A percentile compares a stretch with the other conserved stretches of the same genome.
phyloP scores from a whole-genome alignment of 2,888 invertebrate species.

The Apeira syringaria region DNA sequence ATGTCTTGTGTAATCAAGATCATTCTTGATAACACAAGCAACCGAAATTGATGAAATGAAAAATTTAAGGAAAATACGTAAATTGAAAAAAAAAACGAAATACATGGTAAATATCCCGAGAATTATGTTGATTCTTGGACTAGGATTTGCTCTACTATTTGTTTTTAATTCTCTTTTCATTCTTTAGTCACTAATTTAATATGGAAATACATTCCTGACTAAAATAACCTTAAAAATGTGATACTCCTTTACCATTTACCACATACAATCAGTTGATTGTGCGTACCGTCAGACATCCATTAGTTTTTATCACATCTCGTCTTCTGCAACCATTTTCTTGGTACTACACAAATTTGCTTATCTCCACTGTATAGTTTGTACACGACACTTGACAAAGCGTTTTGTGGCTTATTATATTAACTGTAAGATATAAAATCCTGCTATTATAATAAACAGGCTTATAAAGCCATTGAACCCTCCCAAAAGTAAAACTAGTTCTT shows the following conservation, averaged over 20 bases:
- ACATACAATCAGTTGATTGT: slow-evolving; percentile 4
- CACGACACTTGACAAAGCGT: slow-evolving; percentile 20
- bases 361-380: slow-evolving; percentile 30
- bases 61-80: too few relatives aligned
- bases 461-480: slow-evolving; percentile 64
- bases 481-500: slow-evolving; percentile 70
- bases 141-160: slow-evolving; percentile 48
- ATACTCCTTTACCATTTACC: slow-evolving; percentile 1
- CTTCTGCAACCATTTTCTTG: slow-evolving; percentile 23
- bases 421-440: slow-evolving; percentile 21
- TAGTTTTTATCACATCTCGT: slow-evolving; percentile 23
- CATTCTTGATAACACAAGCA: too few relatives aligned
- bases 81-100: too few relatives aligned
- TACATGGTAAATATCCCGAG: too few relatives aligned
- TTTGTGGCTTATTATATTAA: slow-evolving; percentile 30
- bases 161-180: too few relatives aligned
- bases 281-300: slow-evolving; percentile 12
- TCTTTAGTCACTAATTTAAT: too few relatives aligned
- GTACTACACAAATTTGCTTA: slow-evolving; percentile 39
- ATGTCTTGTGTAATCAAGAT: too few relatives aligned
- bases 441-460: slow-evolving; percentile 30
- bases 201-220: not conserved
- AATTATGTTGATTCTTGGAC: too few relatives aligned
- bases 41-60: too few relatives aligned
- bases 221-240: slow-evolving; percentile 13